A percentile compares a stretch with the other conserved stretches of the same genome.
These are phyloP conservation scores for Blastobasis adustella DNA, from an alignment of 2,888 invertebrate genomes.

Conservation along the genomic window DNA sequence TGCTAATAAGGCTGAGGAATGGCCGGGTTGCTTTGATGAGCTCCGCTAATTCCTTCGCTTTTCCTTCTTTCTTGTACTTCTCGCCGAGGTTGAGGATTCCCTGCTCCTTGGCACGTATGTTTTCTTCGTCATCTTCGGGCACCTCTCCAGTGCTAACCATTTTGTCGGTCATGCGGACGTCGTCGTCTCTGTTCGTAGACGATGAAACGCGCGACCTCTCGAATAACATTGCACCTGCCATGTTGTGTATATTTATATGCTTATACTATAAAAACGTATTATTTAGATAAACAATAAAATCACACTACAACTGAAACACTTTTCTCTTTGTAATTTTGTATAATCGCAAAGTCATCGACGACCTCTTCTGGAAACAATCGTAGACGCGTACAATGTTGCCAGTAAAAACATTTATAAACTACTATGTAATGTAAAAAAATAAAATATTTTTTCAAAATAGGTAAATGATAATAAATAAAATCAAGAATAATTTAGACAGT, in stretches of 20 bases:
- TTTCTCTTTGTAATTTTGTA: constrained; percentile 73
- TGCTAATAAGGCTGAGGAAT: constrained; percentile 95
- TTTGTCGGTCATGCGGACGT: constrained; percentile 83
- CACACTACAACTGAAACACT: constrained; percentile 55
- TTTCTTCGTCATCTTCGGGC: constrained; percentile 90
- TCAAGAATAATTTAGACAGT: not conserved
- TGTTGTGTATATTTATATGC: constrained; percentile 74
- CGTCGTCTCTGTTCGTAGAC: constrained; percentile 83
- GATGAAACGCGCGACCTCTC: constrained; percentile 88
- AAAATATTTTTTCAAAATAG: not conserved
- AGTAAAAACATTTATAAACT: constrained; percentile 12
- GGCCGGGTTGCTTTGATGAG: constrained; percentile 96
- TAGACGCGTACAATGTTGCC: constrained; percentile 66
- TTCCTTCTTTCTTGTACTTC: constrained; percentile 93
- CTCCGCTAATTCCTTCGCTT: constrained; percentile 93
- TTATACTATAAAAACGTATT: constrained; percentile 56
- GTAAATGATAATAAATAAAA: not conserved
- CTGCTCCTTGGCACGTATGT: constrained; percentile 93
- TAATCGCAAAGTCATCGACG: constrained; percentile 75
- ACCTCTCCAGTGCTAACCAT: constrained; percentile 85
- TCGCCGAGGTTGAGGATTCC: constrained; percentile 94
- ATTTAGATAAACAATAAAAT: constrained; percentile 45
- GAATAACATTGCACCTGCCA: constrained; percentile 94
- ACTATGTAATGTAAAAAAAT: constrained; percentile 4
- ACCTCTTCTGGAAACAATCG: constrained; percentile 68